These are phyloP conservation scores for Antigone vipio DNA, from an alignment of 2,113 vertebrate genomes.

Conservation along the genomic window DNA sequence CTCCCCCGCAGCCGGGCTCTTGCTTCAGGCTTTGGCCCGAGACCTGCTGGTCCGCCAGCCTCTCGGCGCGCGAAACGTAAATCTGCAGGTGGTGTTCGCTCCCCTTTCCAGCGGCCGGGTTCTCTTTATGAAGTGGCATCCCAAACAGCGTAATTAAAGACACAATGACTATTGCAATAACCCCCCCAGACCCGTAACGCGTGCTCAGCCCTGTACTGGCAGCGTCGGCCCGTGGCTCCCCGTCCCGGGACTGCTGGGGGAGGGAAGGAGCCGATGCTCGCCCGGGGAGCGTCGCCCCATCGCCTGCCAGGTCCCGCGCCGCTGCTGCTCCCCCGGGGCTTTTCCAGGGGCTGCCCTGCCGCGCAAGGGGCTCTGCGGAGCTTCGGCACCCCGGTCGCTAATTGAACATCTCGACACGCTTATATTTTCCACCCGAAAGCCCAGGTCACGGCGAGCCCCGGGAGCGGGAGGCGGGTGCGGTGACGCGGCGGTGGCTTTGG, in stretches of 20 bases:
- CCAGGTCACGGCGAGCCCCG: neutral
- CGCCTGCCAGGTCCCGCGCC: fast-evolving
- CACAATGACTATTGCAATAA: too few relatives aligned
- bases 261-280: neutral
- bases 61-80: neutral
- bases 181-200: fast-evolving
- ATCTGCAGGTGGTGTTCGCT: neutral
- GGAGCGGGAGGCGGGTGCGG: fast-evolving
- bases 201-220: neutral
- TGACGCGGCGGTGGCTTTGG: neutral
- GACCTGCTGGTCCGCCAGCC: too few relatives aligned
- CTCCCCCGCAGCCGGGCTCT: neutral
- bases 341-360: fast-evolving
- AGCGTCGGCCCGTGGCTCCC: too few relatives aligned
- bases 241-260: too few relatives aligned
- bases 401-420: fast-evolving
- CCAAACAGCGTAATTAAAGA: too few relatives aligned
- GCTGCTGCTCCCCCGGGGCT: too few relatives aligned
- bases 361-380: neutral
- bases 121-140: neutral
- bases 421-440: neutral
- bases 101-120: too few relatives aligned
- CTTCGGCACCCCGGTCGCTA: neutral
- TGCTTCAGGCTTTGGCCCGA: neutral
- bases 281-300: too few relatives aligned